phyloP scores from a whole-genome alignment of 1,140 invertebrate species.

The Procambarus virginalis region DNA sequence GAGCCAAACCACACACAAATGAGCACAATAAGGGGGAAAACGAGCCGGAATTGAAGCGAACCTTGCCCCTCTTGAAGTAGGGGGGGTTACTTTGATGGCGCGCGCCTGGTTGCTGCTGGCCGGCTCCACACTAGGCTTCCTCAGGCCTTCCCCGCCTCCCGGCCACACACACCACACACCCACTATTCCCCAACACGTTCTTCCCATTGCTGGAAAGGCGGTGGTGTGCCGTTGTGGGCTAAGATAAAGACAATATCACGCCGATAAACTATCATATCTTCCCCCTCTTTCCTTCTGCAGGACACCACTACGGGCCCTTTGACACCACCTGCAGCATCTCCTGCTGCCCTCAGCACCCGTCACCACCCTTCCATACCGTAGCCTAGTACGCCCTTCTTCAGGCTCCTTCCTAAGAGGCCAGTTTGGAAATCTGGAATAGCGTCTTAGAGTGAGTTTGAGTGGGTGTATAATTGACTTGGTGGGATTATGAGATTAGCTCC shows the following conservation, averaged over 20 bases:
- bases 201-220: neutral
- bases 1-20: too few species aligned
- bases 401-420: neutral
- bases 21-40: too few species aligned
- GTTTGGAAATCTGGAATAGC: neutral
- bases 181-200: neutral
- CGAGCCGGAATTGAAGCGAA: too few species aligned
- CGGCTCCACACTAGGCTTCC: too few species aligned
- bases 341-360: neutral
- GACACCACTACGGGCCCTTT: neutral
- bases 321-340: too few species aligned
- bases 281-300: slow-evolving; percentile 1
- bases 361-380: neutral
- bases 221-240: neutral
- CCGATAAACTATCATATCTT: slow-evolving; percentile 35
- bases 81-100: too few species aligned
- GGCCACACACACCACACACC: neutral
- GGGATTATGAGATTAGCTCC: too few species aligned
- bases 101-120: neutral
- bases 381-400: neutral
- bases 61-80: too few species aligned
- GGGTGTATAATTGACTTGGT: neutral
- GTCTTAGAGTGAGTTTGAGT: neutral
- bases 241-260: slow-evolving; percentile 32
- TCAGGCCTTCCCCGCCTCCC: neutral